phyloP scores from a whole-genome alignment of 2,113 vertebrate genomes.

The Emydura subglobosa region DNA sequence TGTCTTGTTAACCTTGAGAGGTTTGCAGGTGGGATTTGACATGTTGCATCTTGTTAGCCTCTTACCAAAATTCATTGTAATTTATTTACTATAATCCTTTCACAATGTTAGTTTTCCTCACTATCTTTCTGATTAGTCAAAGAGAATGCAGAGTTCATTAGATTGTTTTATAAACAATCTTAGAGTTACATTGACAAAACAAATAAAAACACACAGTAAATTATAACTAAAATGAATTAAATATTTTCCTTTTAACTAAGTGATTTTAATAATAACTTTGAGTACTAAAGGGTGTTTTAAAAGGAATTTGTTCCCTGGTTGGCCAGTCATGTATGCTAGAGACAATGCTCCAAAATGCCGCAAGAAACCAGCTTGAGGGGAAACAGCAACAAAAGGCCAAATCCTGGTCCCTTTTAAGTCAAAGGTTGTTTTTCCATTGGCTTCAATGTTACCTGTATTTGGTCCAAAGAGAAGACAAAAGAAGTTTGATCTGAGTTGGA shows the following conservation, averaged over 20 bases:
- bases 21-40: slow-evolving; percentile 76
- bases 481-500: not conserved
- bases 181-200: not conserved
- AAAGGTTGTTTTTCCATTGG: not conserved
- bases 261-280: not conserved
- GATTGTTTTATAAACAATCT: not conserved
- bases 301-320: not conserved
- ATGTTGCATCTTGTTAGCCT: slow-evolving; percentile 70
- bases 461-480: not conserved
- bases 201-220: not conserved
- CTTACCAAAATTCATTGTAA: not conserved
- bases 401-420: not conserved
- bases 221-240: not conserved
- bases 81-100: not conserved
- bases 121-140: slow-evolving; percentile 14
- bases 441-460: not conserved
- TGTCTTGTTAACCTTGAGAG: slow-evolving; percentile 79
- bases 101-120: not conserved
- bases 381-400: not conserved
- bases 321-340: not conserved
- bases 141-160: not conserved
- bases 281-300: not conserved
- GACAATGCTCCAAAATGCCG: not conserved
- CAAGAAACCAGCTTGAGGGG: not conserved
- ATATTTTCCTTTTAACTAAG: not conserved